Percentiles rank a stretch among this genome's conserved stretches.
Conservation (phyloP, 2,113 vertebrate species). For the Brachyhypopomus occidentalis region DNA sequence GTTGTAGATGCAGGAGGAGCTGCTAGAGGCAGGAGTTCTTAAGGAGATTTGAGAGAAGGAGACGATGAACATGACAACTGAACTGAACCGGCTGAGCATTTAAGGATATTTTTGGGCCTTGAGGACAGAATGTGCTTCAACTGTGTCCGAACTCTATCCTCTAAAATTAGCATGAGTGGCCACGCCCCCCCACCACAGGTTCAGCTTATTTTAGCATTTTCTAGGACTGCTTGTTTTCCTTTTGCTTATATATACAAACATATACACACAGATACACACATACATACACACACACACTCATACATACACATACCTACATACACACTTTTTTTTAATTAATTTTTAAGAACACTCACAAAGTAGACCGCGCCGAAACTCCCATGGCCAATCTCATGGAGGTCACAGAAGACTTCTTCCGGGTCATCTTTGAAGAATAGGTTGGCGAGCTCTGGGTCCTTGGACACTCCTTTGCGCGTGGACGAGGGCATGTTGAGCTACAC, state of each 20-base stretch:
- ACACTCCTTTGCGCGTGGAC: slow-evolving; percentile 74
- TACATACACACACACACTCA: too few species aligned
- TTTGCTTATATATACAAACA: too few species aligned
- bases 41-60: too few species aligned
- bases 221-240: too few species aligned
- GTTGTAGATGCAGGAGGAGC: too few species aligned
- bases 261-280: too few species aligned
- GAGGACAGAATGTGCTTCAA: slow-evolving; percentile 15
- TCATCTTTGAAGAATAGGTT: slow-evolving; percentile 83
- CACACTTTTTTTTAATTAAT: too few species aligned
- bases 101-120: slow-evolving; percentile 34
- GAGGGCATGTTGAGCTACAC: slow-evolving; percentile 78
- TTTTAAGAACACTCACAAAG: slow-evolving; percentile 72
- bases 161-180: background rate
- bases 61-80: background rate
- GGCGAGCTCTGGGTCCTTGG: slow-evolving; percentile 74
- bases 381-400: slow-evolving; percentile 82
- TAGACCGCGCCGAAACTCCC: slow-evolving; percentile 83
- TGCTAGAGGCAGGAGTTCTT: too few species aligned
- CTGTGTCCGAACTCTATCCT: background rate
- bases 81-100: background rate
- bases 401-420: slow-evolving; percentile 80
- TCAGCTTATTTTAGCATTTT: too few species aligned
- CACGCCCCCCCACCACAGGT: too few species aligned
- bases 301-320: too few species aligned